Evolutionary conservation across 2,797 vertebrate genomes (phyloP).

Genomic region (Ceyx erithaca): DNA sequence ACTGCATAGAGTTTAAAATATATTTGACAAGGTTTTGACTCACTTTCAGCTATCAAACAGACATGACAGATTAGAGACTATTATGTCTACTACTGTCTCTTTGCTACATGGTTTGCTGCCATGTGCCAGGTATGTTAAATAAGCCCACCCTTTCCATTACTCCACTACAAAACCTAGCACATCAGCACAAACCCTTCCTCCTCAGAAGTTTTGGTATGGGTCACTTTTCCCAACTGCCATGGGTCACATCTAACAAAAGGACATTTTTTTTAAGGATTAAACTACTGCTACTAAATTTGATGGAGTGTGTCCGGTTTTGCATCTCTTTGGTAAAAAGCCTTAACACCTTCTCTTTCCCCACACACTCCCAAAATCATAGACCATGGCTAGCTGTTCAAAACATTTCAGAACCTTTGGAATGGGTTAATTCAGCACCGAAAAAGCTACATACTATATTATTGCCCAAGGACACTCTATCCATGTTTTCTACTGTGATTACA

Average conservation of each 20-base stretch:
- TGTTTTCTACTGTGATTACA: background rate
- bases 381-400: background rate
- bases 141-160: background rate
- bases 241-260: background rate
- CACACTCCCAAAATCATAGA: background rate
- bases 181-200: background rate
- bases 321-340: background rate
- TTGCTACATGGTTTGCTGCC: background rate
- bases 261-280: background rate
- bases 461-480: background rate
- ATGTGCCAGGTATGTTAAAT: background rate
- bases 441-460: background rate
- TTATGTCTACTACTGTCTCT: background rate
- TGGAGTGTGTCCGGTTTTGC: background rate
- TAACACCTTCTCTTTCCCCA: background rate
- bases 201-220: background rate
- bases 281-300: background rate
- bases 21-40: background rate
- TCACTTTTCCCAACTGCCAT: background rate
- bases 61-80: background rate
- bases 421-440: background rate
- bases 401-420: background rate
- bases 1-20: background rate
- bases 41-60: background rate
- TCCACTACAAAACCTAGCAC: background rate